phyloP scores from a whole-genome alignment of 2,113 vertebrate species.

The Lepus europaeus region DNA sequence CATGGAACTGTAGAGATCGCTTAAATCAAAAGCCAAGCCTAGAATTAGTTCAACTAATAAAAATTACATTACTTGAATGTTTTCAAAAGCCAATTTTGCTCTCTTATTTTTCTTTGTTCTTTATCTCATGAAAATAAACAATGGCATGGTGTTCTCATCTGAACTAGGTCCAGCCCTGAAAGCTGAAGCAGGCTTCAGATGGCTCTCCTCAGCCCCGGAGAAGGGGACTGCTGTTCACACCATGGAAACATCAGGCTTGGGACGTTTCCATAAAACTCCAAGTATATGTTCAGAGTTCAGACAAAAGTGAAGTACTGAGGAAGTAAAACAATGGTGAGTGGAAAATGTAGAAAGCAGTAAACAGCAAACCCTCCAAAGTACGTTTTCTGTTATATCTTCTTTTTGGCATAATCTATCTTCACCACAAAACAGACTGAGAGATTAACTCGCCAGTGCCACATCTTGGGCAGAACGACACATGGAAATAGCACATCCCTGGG shows the following conservation, averaged over 20 bases:
- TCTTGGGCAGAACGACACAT: not conserved
- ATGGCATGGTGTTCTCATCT: not conserved
- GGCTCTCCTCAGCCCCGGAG: not conserved
- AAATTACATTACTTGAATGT: slow-evolving; percentile 6
- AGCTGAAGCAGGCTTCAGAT: not conserved
- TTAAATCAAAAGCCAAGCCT: slow-evolving; percentile 12
- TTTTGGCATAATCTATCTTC: slow-evolving; percentile 29
- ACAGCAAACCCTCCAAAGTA: not conserved
- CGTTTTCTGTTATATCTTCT: not conserved
- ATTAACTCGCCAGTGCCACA: not conserved
- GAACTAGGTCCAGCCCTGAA: not conserved
- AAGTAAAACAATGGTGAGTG: not conserved
- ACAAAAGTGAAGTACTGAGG: not conserved
- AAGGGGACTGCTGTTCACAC: not conserved
- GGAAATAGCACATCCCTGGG: not conserved
- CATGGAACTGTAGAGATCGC: not conserved
- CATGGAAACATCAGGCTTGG: not conserved
- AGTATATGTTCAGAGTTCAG: slow-evolving; percentile 20
- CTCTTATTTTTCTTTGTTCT: slow-evolving; percentile 55
- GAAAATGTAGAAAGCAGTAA: slow-evolving; percentile 21
- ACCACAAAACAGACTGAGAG: slow-evolving; percentile 38
- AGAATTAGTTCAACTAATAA: slow-evolving; percentile 29
- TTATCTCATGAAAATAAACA: slow-evolving; percentile 72
- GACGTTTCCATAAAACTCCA: slow-evolving; percentile 12
- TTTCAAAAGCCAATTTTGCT: slow-evolving; percentile 55